Evolutionary conservation across 2,797 vertebrate genomes (phyloP), one percentile per base, ranked within the genome.

Genomic region (Acipenser oxyrinchus): DNA sequence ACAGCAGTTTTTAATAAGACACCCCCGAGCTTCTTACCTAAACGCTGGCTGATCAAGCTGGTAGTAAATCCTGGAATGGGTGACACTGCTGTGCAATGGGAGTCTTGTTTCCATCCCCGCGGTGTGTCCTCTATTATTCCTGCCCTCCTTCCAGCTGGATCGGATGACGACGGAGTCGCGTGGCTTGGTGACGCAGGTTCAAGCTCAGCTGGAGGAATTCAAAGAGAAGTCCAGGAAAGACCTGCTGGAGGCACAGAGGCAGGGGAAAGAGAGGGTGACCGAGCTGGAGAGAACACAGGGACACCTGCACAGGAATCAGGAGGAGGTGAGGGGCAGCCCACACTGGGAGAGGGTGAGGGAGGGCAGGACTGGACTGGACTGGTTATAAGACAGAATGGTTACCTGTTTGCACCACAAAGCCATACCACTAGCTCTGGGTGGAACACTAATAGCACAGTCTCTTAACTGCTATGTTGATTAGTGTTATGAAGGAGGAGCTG

Each of bases 161-260:
- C 66, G 83, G 76, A 89, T 96, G 84, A 82, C 93, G 7, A 81
- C 81, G 3, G 91, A 95, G 15, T 97, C 95, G 0, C 89, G 91
- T 70, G 83, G 83, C 66, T 90, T 93, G 1, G 71, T 82, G n/a
- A 82, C 84, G 11, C 53, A 67, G 51, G 82, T 98, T 62, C 86
- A 82, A 73, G 64, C 77, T 3, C 94, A 98, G 80, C 82, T 98
- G 82, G 95, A 97, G 59, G 96, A 98, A 64, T 92, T 93, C 66
- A 92, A 86, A 75, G 96, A 96, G 66, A 88, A 87, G 67, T 84
- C 91, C 1, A 92, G 91, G 64, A 90, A 87, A 75, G 96, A 98
- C 74, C 81, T 93, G 62, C 88, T 88, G 0, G 96, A 98, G 51
- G 86, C 80, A 0, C 94, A 95, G n/a, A 92, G 91, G 51, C 88